These are phyloP conservation scores for Lota lota DNA, from an alignment of 2,113 vertebrate species.

Conservation along the genomic window DNA sequence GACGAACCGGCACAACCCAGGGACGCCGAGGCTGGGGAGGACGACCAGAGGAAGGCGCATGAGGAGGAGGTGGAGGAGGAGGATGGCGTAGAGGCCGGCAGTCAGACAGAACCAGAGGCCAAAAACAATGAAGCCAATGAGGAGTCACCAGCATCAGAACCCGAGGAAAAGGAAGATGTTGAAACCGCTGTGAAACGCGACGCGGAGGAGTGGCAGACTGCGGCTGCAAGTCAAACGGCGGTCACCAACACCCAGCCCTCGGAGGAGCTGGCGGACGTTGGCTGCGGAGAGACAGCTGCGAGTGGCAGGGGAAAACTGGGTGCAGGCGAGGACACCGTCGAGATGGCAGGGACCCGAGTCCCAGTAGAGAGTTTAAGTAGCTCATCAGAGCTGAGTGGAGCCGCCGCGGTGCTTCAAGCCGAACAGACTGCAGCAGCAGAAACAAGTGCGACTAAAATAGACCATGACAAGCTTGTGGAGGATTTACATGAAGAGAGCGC, in stretches of 20 bases:
- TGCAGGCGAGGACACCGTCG: slow-evolving; percentile 19
- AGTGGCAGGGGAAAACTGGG: slow-evolving; percentile 19
- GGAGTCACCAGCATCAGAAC: slow-evolving; percentile 44
- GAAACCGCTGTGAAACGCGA: slow-evolving; percentile 30
- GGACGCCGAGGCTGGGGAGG: slow-evolving; percentile 3
- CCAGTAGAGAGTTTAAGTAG: not conserved
- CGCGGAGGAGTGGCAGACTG: slow-evolving; percentile 6
- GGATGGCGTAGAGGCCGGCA: slow-evolving; percentile 2
- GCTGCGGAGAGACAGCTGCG: slow-evolving; percentile 38
- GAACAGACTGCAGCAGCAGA: not conserved
- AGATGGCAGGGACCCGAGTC: slow-evolving; percentile 30
- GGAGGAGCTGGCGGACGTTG: slow-evolving; percentile 43
- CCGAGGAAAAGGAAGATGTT: slow-evolving; percentile 24
- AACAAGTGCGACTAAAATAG: not conserved
- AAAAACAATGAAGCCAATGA: slow-evolving; percentile 14
- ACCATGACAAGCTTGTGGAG: slow-evolving; percentile 1
- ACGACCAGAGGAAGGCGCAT: slow-evolving; percentile 7
- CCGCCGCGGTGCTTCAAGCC: slow-evolving; percentile 19
- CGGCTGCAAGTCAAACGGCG: slow-evolving; percentile 25
- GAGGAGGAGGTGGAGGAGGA: slow-evolving; percentile 16
- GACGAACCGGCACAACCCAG: slow-evolving; percentile 10
- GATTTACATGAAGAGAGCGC: not conserved
- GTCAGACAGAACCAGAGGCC: too few species aligned
- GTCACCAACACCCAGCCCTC: slow-evolving; percentile 47
- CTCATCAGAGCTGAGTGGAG: slow-evolving; percentile 20